Base-by-base conservation (phyloP, 1,140 invertebrate genomes). In the Tetranychus urticae region DNA sequence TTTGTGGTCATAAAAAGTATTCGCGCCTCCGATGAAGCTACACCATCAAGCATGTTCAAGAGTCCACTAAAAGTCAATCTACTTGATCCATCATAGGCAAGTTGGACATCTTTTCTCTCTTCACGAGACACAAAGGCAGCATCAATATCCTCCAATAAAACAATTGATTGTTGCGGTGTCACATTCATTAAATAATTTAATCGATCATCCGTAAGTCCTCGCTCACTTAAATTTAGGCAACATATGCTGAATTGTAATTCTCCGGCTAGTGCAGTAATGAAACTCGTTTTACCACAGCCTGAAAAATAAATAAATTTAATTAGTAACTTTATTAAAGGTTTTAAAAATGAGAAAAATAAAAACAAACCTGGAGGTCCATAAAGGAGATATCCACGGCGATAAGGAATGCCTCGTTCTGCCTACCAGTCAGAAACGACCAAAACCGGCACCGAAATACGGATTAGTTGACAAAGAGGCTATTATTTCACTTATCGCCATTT, bases 1-100 rank as follows among this genome's bases (percentile, higher is more conserved):
- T 99, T 99, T 1, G 96, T 99, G 0, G 96, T 99, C 96, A 98
- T 98, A 72, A 99, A 98, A 14, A 99, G 77, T 64, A 99, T 91
- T 63, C 96, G 76, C 8, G 88, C 96, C 77, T 99, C 96, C 4
- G 93, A 85, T 39, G 91, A 97, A 3, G 90, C 92, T n/a, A 98
- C 94, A 13, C 96, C 96, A 76, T 99, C 96, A 33, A 99, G 75
- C 69, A 92, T 94, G 76, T 99, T 99, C 4, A 98, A 74, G 42
- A 99, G 77, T 37, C 96, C 96, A 74, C 91, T 97, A 63, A 98
- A 86, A 0, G 96, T 99, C 2, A 99, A 84, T 61, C 89, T 74
- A 68, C 88, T 94, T 33, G 97, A 75, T 1, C 96, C 96, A 70
- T 97, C 88, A 70, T 82, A 98, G 0, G 87, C 88, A 1, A 83